Evolutionary conservation across 2,888 invertebrate species (phyloP), one percentile per base, ranked within the genome.

Genomic region (Hedya salicella): DNA sequence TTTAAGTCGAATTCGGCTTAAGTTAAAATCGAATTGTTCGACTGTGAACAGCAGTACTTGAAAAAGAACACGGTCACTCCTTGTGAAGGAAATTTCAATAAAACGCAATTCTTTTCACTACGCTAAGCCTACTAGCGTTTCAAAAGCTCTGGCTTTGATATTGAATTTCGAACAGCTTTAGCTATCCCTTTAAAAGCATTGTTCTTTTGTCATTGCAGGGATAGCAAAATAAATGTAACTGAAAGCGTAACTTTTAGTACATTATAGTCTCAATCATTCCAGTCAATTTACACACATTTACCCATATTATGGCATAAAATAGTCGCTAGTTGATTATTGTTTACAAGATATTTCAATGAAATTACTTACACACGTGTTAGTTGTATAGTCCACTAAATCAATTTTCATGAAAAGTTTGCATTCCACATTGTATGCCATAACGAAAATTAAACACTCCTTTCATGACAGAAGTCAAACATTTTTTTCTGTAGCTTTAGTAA

Each of bases 381-480:
- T 44, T 44, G 11, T 44, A 19, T 48, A n/a, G 30, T 25, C 13
- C 19, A 3, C 11, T 52, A 36, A 59, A 52, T 52, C 30, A 52
- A 44, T 14, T 44, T 52, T 42, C 14, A 49, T 57, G 11, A 50
- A 59, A 54, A 50, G 49, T 49, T 63, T 16, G 39, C 46, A 59
- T 59, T 65, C 39, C 44, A 44, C 36, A 52, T 52, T 65, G 52
- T 39, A 65, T 36, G 36, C n/a, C 46, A n/a, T 14, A 30, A 17
- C 30, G n/a, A 13, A 57, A 46, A n/a, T 32, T 8, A 30, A 56
- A 44, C 16, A 56, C 11, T 11, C 16, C 30, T 32, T n/a, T n/a
- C n/a, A n/a, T n/a, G n/a, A n/a, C n/a, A n/a, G n/a, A n/a, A 46
- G 19, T 32, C 13, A 30, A 56, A 44, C 16, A 56, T 13, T 11